These are phyloP conservation scores for Lydus trimaculatus DNA, from an alignment of 2,888 invertebrate species.

Conservation along the genomic window DNA sequence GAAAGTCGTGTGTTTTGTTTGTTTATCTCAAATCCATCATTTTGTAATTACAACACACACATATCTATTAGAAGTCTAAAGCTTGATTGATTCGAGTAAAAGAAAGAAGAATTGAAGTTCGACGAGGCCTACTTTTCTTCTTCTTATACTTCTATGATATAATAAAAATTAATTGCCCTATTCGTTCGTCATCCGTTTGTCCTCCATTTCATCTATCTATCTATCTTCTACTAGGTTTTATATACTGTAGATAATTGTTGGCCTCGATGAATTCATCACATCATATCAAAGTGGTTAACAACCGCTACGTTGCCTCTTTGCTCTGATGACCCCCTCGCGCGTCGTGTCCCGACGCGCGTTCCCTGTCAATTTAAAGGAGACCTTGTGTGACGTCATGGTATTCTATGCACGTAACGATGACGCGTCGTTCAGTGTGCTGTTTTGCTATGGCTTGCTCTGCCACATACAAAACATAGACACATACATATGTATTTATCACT, in stretches of 20 bases:
- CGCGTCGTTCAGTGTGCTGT: constrained; percentile 34
- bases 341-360: constrained; percentile 11
- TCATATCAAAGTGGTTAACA: constrained; percentile 21
- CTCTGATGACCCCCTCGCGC: background rate
- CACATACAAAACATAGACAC: background rate
- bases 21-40: background rate
- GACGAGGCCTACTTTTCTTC: background rate
- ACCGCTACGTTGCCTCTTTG: constrained; percentile 19
- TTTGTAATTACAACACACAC: background rate
- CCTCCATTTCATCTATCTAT: background rate
- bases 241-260: constrained; percentile 4
- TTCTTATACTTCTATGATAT: background rate
- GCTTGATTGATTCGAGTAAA: no score
- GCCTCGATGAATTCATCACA: constrained; percentile 19
- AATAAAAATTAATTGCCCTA: constrained; percentile 16
- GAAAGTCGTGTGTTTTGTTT: background rate
- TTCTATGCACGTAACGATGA: constrained; percentile 45
- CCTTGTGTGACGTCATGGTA: constrained; percentile 40
- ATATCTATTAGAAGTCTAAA: no score
- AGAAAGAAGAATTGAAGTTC: no score
- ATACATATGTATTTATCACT: no score
- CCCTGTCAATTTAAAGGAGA: constrained; percentile 35
- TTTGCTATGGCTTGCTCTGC: constrained; percentile 16
- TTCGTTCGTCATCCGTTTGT: constrained; percentile 3
- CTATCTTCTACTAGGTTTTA: background rate